Percentiles rank a stretch among this genome's conserved stretches.
These are phyloP conservation scores for Hirundo rustica DNA, from an alignment of 2,797 vertebrate species.

Conservation along the genomic window DNA sequence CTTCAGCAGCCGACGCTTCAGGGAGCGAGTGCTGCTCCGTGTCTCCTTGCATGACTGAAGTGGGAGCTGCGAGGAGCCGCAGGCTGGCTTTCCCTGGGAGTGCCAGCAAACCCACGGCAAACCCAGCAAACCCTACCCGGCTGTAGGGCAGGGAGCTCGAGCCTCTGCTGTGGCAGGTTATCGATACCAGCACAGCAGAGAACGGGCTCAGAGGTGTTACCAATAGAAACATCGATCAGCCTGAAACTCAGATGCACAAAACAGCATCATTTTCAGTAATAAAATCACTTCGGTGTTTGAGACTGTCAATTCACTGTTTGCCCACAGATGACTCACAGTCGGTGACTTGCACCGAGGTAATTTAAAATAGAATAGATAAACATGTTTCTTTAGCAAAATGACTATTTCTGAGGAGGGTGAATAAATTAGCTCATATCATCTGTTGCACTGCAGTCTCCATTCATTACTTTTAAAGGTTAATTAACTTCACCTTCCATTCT, in stretches of 20 bases:
- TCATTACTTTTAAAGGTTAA: slow-evolving; percentile 40
- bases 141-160: neutral
- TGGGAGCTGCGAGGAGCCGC: neutral
- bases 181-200: neutral
- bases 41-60: neutral
- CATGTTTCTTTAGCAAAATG: neutral
- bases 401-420: neutral
- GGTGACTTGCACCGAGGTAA: neutral
- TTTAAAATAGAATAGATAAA: neutral
- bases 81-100: neutral
- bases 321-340: neutral
- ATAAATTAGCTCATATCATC: neutral
- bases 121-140: no score
- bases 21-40: neutral
- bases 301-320: neutral
- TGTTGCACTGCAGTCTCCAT: neutral
- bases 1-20: neutral
- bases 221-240: neutral
- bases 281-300: neutral
- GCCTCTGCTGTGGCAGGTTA: neutral
- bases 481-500: slow-evolving; percentile 1
- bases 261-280: neutral
- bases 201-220: neutral
- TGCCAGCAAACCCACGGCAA: neutral
- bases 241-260: neutral